Evolutionary conservation across 2,113 vertebrate species (phyloP).

Genomic region (Sinocyclocheilus maitianheensis): DNA sequence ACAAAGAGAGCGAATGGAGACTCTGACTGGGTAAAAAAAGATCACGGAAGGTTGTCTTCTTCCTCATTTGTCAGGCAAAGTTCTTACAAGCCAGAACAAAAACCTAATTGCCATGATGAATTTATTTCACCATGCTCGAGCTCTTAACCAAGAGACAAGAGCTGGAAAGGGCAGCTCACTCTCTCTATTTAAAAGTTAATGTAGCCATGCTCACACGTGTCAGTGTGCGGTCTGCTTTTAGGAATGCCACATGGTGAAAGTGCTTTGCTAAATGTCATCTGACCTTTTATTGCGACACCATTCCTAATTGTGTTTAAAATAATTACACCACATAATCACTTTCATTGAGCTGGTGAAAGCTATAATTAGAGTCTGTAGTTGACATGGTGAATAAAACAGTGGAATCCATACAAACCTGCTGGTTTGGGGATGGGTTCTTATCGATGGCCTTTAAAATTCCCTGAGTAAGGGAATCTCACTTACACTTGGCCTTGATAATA

Average conservation of each 20-base stretch:
- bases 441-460: slow-evolving; percentile 34
- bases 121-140: slow-evolving; percentile 11
- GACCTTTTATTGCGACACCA: slow-evolving; percentile 40
- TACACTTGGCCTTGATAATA: neutral
- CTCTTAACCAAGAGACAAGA: slow-evolving; percentile 5
- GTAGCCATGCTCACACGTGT: neutral
- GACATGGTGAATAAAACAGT: slow-evolving; percentile 33
- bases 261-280: slow-evolving; percentile 36
- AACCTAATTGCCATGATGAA: slow-evolving; percentile 40
- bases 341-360: slow-evolving; percentile 41
- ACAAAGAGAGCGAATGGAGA: neutral
- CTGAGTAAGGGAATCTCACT: slow-evolving; percentile 39
- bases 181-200: slow-evolving; percentile 10
- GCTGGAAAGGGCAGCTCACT: slow-evolving; percentile 5
- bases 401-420: slow-evolving; percentile 17
- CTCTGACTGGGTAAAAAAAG: neutral
- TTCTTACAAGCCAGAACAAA: slow-evolving; percentile 26
- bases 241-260: neutral
- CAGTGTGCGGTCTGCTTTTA: slow-evolving; percentile 8
- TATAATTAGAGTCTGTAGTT: slow-evolving; percentile 43
- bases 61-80: slow-evolving; percentile 22
- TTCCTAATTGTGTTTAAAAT: slow-evolving; percentile 48
- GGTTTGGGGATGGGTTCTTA: neutral
- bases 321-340: slow-evolving; percentile 48
- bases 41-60: slow-evolving; percentile 15